A percentile compares a stretch with the other conserved stretches of the same genome.
Conservation (phyloP, 2,797 vertebrate species). For the Myripristis jacobus region DNA sequence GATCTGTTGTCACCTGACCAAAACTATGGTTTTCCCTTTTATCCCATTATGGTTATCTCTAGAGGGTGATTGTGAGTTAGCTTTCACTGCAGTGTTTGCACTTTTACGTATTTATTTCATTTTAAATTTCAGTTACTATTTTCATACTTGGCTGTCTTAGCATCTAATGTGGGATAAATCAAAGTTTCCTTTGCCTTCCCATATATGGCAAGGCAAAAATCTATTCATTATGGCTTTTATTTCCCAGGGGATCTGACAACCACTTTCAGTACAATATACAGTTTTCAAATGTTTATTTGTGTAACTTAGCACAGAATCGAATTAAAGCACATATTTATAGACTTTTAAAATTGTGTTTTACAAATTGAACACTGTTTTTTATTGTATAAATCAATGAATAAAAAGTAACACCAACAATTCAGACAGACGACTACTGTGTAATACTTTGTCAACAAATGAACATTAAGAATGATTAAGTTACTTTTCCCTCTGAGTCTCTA, state of each 20-base stretch:
- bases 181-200: not conserved
- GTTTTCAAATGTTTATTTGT: conserved; percentile 1
- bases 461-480: conserved; percentile 49
- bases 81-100: not conserved
- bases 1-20: not conserved
- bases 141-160: not conserved
- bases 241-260: conserved; percentile 12
- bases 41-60: not conserved
- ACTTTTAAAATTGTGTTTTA: conserved; percentile 14
- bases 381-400: conserved; percentile 17
- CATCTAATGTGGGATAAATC: not conserved
- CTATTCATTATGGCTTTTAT: not conserved
- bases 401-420: conserved; percentile 9
- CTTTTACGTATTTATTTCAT: not conserved
- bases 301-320: conserved; percentile 5
- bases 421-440: conserved; percentile 42
- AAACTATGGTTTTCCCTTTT: not conserved
- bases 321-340: conserved; percentile 17
- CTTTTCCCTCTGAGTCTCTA: conserved; percentile 38
- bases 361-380: not conserved
- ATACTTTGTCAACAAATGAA: conserved; percentile 27
- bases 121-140: no score
- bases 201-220: not conserved
- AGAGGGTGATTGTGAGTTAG: not conserved
- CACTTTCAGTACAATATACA: conserved; percentile 5